These are phyloP conservation scores for Caenorhabditis japonica DNA, from an alignment of 2,888 invertebrate genomes.

Conservation along the genomic window DNA sequence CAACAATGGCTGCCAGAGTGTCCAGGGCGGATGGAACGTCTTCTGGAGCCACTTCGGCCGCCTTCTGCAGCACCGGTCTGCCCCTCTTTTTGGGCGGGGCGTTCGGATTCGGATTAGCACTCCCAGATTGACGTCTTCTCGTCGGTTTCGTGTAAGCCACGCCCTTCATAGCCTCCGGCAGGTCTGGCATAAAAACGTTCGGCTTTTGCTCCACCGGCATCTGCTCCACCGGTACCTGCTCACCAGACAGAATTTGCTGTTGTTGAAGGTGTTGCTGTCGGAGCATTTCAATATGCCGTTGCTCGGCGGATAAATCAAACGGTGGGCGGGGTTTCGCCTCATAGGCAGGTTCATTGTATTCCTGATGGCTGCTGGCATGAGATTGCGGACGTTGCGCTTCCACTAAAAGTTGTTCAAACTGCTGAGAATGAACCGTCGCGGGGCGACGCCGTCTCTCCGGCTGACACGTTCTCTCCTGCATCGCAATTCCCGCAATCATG, in stretches of 20 bases:
- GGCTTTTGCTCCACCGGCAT: constrained; percentile 24
- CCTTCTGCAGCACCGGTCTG: constrained; percentile 13
- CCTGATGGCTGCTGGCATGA: background rate
- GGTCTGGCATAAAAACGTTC: background rate
- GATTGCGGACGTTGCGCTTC: background rate
- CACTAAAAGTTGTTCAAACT: background rate
- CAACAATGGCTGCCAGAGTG: background rate
- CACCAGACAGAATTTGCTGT: background rate
- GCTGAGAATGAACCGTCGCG: background rate
- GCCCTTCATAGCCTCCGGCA: constrained; percentile 24
- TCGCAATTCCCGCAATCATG: constrained; percentile 36
- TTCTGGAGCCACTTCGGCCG: background rate
- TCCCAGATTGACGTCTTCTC: constrained; percentile 7
- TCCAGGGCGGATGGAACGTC: no score
- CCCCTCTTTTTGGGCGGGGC: constrained; percentile 17
- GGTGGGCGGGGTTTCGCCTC: no score
- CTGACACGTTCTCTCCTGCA: constrained; percentile 20
- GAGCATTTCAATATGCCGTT: constrained; percentile 8
- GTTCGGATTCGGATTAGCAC: constrained; percentile 7
- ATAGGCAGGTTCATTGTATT: background rate
- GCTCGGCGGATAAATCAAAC: background rate
- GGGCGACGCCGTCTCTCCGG: constrained; percentile 20
- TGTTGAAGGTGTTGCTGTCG: background rate
- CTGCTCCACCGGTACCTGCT: background rate
- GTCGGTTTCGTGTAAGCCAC: constrained; percentile 22